These are phyloP conservation scores for Antechinus flavipes DNA, from an alignment of 2,113 vertebrate species.

Conservation along the genomic window DNA sequence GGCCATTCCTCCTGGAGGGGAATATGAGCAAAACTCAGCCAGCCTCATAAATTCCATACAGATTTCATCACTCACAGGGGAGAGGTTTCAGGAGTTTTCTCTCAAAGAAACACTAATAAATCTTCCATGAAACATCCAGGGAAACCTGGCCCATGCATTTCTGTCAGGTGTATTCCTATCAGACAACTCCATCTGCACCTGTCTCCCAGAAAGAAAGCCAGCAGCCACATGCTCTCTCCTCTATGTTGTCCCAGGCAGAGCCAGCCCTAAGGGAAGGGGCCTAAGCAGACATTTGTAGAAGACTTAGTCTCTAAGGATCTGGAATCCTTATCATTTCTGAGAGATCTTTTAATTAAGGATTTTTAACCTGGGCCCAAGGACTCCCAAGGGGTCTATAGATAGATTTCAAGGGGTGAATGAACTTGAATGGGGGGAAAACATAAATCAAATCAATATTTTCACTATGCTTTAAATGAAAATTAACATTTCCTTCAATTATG, in stretches of 20 bases:
- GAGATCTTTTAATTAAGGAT: background rate
- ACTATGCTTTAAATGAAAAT: background rate
- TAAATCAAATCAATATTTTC: background rate
- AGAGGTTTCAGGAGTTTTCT: slow-evolving; percentile 7
- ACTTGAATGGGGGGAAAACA: background rate
- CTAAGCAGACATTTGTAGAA: background rate
- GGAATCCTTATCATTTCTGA: background rate
- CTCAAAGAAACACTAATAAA: slow-evolving; percentile 40
- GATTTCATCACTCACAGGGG: background rate
- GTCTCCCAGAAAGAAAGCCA: background rate
- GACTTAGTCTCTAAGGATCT: background rate
- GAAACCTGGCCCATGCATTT: slow-evolving; percentile 22
- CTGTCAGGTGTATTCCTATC: background rate
- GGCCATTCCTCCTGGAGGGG: background rate
- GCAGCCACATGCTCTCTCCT: background rate
- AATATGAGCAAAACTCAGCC: background rate
- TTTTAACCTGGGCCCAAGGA: background rate
- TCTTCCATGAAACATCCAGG: background rate
- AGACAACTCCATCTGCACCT: background rate
- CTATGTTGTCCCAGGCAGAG: background rate
- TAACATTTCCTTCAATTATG: background rate
- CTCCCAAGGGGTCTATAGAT: background rate
- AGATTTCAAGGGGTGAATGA: background rate
- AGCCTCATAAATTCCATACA: background rate
- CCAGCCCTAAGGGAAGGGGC: background rate